A percentile compares a stretch with the other conserved stretches of the same genome.
These are phyloP conservation scores for Syritta pipiens DNA, from an alignment of 2,888 invertebrate species.

Conservation along the genomic window DNA sequence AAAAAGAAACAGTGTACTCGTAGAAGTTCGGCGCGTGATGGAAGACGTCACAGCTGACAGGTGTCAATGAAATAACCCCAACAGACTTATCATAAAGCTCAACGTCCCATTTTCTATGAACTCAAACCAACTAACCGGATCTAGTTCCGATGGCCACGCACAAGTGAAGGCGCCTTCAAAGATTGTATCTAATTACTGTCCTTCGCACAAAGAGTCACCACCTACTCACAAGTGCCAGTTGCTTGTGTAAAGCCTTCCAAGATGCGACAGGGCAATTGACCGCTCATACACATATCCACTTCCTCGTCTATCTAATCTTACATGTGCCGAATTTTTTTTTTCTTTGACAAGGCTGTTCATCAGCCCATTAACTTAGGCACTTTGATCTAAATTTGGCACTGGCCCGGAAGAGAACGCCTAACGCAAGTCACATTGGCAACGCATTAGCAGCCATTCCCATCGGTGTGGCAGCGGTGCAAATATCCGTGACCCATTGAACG, in stretches of 20 bases:
- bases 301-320: neutral
- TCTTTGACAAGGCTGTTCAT: conserved; percentile 20
- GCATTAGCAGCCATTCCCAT: conserved; percentile 6
- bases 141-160: too few species aligned
- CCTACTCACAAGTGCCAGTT: too few species aligned
- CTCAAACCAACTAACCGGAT: too few species aligned
- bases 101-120: too few species aligned
- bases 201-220: neutral
- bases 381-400: conserved; percentile 9
- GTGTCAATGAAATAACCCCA: too few species aligned
- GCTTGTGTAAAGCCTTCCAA: neutral
- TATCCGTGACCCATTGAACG: conserved; percentile 48
- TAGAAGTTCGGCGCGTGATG: too few species aligned
- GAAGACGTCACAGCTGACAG: too few species aligned
- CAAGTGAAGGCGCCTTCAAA: too few species aligned
- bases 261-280: conserved; percentile 6
- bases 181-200: too few species aligned
- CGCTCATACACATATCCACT: neutral
- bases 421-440: conserved; percentile 11
- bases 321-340: conserved; percentile 7
- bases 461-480: neutral
- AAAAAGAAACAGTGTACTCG: too few species aligned
- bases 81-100: too few species aligned
- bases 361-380: conserved; percentile 12
- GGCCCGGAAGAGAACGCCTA: conserved; percentile 23